Conservation (phyloP, 2,797 vertebrate species). For the Sebastes goodei region DNA sequence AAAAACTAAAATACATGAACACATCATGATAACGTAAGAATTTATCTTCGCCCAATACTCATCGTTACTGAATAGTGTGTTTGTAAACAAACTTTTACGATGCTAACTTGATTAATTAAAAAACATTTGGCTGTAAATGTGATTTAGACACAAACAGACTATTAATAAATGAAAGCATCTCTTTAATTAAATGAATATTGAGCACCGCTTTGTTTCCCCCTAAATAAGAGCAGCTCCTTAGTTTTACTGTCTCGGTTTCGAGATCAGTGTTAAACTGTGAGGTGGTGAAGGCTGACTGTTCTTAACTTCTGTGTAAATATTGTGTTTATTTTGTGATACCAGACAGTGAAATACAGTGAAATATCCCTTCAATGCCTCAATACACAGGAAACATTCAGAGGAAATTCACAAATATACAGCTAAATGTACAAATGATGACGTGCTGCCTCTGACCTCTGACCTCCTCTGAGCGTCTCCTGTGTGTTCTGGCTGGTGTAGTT, state of each 20-base stretch:
- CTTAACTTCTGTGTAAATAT: background rate
- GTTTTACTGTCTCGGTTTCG: too few species aligned
- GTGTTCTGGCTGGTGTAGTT: background rate
- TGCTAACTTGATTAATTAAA: too few species aligned
- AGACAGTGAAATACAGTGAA: conserved; percentile 9
- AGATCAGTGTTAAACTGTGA: background rate
- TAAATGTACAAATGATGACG: background rate
- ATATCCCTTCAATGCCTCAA: background rate
- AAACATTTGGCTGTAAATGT: too few species aligned
- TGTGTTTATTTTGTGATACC: background rate
- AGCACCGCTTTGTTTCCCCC: background rate
- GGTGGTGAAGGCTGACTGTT: background rate
- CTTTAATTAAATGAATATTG: background rate
- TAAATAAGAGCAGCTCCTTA: too few species aligned
- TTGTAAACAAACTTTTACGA: too few species aligned
- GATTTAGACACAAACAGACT: too few species aligned
- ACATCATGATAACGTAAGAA: too few species aligned
- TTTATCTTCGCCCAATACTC: too few species aligned
- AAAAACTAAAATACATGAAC: too few species aligned
- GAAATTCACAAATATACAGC: background rate
- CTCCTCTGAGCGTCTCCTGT: conserved; percentile 18
- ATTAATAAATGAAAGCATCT: background rate
- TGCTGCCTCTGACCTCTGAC: background rate
- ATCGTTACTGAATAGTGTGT: too few species aligned
- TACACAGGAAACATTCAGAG: conserved; percentile 8